Base-by-base conservation (phyloP, 2,113 vertebrate species). In the Trogon surrucura region DNA sequence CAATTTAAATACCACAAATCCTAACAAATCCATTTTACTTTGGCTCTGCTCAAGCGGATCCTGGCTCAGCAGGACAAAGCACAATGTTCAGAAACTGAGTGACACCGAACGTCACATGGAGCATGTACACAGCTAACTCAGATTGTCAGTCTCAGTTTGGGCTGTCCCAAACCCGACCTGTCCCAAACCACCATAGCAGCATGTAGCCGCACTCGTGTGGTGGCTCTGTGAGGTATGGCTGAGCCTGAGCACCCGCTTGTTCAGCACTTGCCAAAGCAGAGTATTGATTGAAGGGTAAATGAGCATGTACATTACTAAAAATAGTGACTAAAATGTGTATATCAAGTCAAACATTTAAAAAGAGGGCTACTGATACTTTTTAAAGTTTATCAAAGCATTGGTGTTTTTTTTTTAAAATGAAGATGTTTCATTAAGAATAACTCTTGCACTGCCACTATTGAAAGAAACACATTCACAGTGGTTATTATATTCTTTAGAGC, bases 11-110 rank as follows among this genome's bases (percentile, higher is more conserved):
- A 65, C 26, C 38, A 32, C 53, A 23, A 26, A 29, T 9, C 29
- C 27, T 23, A 20, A 27, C 47, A 34, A 73, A 53, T 2, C 38
- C 32, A 0, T 34, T 72, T 57, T 11, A 41, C 44, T 56, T 14
- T 58, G 0, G 0, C 48, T 67, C 48, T 1, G 1, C 23, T 74
- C 0, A 0, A 16, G 36, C 3, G 0, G 65, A 32, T 34, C n/a
- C 0, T 2, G 45, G 64, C 72, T 67, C 23, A 0, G 0, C 50
- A 19, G 56, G 26, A 13, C 5, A 1, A 45, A 66, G 27, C 5
- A 0, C 5, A 1, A 17, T 4, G 14, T 11, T 30, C 19, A 7
- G 54, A 70, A 53, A 11, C 38, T 0, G 0, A 32, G 69, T 2
- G 3, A 32, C 80, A 7, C 10, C 3, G 5, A 34, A 2, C 2